phyloP scores from a whole-genome alignment of 2,888 invertebrate species.

The Zele albiditarsus region DNA sequence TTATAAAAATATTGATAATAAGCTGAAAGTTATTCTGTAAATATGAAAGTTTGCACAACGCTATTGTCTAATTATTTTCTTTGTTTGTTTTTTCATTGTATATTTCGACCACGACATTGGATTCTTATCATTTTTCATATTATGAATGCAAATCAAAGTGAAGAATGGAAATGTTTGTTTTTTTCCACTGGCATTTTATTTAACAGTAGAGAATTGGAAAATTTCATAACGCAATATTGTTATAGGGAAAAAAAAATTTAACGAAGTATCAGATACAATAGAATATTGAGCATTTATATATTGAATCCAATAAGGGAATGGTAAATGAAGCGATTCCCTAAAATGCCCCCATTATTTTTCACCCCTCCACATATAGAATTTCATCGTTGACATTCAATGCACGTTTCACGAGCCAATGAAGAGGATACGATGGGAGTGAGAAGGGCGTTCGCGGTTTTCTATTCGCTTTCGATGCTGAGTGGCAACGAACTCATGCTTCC shows the following conservation, averaged over 20 bases:
- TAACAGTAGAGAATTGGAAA: neutral
- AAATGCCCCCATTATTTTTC: conserved; percentile 48
- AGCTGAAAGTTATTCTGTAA: neutral
- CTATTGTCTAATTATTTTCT: neutral
- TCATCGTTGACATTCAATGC: conserved; percentile 43
- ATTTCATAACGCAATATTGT: neutral
- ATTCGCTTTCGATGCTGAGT: neutral
- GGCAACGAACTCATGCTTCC: conserved; percentile 24
- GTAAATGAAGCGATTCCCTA: conserved; percentile 48
- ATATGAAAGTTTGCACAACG: neutral
- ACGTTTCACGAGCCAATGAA: conserved; percentile 41
- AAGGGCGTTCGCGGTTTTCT: conserved; percentile 7
- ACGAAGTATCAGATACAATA: neutral
- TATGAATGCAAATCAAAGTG: too few species aligned
- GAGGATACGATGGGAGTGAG: neutral
- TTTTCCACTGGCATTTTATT: neutral
- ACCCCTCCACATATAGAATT: conserved; percentile 34
- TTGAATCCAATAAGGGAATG: conserved; percentile 48
- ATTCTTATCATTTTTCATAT: neutral
- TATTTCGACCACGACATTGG: neutral
- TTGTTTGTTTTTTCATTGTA: neutral
- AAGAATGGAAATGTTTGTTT: too few species aligned
- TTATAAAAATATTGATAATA: too few species aligned
- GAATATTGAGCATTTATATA: neutral
- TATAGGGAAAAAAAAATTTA: neutral